These are phyloP conservation scores for Emydura subglobosa DNA, from an alignment of 2,113 vertebrate species.

Conservation along the genomic window DNA sequence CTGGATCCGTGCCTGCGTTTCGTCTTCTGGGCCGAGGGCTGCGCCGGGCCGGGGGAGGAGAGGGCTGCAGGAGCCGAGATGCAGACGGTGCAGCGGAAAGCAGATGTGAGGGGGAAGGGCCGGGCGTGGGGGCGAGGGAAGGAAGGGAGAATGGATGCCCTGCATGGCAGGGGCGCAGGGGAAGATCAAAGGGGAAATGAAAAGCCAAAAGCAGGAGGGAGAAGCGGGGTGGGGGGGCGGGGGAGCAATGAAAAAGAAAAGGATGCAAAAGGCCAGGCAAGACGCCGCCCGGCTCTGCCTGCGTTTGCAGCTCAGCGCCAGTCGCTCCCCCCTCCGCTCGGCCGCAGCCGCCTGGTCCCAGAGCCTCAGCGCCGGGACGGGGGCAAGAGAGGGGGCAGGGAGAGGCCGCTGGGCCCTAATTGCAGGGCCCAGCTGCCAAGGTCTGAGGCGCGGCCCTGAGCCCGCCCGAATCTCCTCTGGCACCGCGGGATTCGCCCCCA, in stretches of 20 bases:
- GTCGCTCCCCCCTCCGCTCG: not conserved
- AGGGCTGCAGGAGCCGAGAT: not conserved
- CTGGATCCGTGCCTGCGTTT: not conserved
- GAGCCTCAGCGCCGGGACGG: not conserved
- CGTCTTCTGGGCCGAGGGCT: not conserved
- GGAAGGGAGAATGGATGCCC: not conserved
- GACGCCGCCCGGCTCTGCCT: not conserved
- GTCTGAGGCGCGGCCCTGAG: not conserved
- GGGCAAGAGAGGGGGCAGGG: not conserved
- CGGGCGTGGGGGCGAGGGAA: not conserved
- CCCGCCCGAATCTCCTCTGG: not conserved
- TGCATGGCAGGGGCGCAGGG: not conserved
- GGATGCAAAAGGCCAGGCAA: not conserved
- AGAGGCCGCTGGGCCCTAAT: not conserved
- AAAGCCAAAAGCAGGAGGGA: not conserved
- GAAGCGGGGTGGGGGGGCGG: not conserved
- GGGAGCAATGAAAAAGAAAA: not conserved
- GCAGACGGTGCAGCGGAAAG: not conserved
- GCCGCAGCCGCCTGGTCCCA: not conserved
- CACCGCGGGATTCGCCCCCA: not conserved
- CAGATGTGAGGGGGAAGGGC: not conserved
- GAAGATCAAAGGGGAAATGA: not conserved
- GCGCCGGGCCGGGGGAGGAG: not conserved
- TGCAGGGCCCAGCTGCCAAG: not conserved
- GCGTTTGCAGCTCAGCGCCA: not conserved